Evolutionary conservation across 2,888 invertebrate species (phyloP).

Genomic region (Cecidostiba fungosa): DNA sequence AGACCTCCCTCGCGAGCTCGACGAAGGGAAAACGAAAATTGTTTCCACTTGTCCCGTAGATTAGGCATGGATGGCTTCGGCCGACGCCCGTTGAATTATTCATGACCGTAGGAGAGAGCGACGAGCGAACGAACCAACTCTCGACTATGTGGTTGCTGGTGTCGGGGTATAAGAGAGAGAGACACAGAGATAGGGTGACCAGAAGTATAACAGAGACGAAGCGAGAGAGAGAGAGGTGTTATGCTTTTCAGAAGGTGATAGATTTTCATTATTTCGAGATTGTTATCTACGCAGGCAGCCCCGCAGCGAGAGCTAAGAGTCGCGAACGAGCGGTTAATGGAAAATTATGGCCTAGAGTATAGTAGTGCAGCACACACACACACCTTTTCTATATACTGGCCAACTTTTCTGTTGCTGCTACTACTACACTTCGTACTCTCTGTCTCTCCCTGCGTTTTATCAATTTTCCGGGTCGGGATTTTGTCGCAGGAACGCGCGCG

Average conservation of each 20-base stretch:
- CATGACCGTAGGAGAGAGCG: conserved; percentile 57
- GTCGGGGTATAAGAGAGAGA: background rate
- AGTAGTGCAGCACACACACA: conserved; percentile 7
- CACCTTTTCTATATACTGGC: conserved; percentile 38
- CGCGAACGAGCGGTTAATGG: conserved; percentile 44
- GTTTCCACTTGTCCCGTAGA: conserved; percentile 66
- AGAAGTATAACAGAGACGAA: conserved; percentile 2
- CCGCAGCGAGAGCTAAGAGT: background rate
- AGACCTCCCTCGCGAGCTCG: background rate
- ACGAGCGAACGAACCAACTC: conserved; percentile 3
- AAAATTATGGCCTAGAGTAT: conserved; percentile 56
- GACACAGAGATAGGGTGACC: background rate
- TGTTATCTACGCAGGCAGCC: conserved; percentile 55
- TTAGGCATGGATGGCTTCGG: conserved; percentile 65
- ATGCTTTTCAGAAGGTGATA: conserved; percentile 63
- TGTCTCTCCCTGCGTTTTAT: conserved; percentile 46
- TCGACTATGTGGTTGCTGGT: background rate
- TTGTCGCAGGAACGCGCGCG: background rate
- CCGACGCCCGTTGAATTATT: conserved; percentile 63
- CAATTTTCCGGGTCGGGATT: conserved; percentile 49
- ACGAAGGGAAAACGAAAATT: conserved; percentile 63
- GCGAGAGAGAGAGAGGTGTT: conserved; percentile 35
- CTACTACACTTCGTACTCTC: background rate
- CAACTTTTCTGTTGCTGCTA: background rate
- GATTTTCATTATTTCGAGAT: conserved; percentile 65